A percentile compares a stretch with the other conserved stretches of the same genome.
Evolutionary conservation across 1,140 invertebrate genomes (phyloP).

Genomic region (Protaetia brevitarsis): DNA sequence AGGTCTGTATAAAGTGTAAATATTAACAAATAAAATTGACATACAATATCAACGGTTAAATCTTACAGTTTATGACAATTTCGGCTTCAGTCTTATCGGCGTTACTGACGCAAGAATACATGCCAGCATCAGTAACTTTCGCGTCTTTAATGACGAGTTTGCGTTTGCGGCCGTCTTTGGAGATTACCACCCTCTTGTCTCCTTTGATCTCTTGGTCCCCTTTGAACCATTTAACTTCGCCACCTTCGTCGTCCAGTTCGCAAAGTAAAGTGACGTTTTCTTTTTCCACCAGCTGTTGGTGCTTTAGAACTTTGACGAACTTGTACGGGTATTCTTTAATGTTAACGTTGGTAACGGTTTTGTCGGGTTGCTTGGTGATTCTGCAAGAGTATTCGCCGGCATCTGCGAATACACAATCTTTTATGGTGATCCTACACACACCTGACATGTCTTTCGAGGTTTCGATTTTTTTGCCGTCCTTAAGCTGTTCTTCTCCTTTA

Average conservation of each 20-base stretch:
- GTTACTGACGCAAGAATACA: constrained; percentile 87
- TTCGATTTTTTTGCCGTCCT: constrained; percentile 74
- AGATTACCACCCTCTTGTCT: constrained; percentile 80
- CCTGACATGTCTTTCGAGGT: constrained; percentile 92
- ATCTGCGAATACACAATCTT: constrained; percentile 79
- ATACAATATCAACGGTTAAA: too few species aligned
- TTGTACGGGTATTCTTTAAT: constrained; percentile 95
- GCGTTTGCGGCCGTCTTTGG: constrained; percentile 87
- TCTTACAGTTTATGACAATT: constrained; percentile 78
- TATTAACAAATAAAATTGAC: too few species aligned
- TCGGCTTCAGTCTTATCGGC: constrained; percentile 90
- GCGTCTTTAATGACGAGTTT: constrained; percentile 91
- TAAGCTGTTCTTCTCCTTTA: constrained; percentile 76
- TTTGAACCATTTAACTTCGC: constrained; percentile 95
- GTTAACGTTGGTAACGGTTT: constrained; percentile 73
- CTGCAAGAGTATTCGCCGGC: constrained; percentile 85
- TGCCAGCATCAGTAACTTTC: constrained; percentile 87
- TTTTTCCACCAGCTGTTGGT: constrained; percentile 89
- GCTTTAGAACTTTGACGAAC: constrained; percentile 94
- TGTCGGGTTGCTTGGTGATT: constrained; percentile 82
- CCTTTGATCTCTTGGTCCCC: constrained; percentile 81
- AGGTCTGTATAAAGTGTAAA: constrained; percentile 61
- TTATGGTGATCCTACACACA: constrained; percentile 83
- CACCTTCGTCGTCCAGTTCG: constrained; percentile 93
- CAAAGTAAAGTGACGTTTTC: constrained; percentile 91